Percentiles rank a stretch among this genome's conserved stretches.
These are phyloP conservation scores for Graphium colonna DNA, from an alignment of 2,888 invertebrate genomes.

Conservation along the genomic window DNA sequence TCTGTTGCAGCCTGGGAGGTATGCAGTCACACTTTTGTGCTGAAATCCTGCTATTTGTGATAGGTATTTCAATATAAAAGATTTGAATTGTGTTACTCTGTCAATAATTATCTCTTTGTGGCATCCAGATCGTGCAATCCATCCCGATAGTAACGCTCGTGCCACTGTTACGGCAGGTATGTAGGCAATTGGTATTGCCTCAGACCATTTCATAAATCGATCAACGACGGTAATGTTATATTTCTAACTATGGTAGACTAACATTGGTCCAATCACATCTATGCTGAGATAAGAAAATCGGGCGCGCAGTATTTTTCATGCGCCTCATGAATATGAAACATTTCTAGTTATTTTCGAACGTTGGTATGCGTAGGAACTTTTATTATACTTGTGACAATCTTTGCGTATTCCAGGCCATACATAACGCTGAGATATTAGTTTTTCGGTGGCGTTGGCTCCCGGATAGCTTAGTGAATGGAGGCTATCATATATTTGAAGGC, in stretches of 20 bases:
- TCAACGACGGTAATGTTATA: conserved; percentile 26
- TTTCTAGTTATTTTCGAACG: conserved; percentile 24
- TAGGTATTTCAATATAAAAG: conserved; percentile 18
- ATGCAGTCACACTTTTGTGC: conserved; percentile 32
- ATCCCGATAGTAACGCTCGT: conserved; percentile 37
- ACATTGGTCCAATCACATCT: conserved; percentile 24
- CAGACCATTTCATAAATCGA: background rate
- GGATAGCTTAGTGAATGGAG: background rate
- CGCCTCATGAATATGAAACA: conserved; percentile 27
- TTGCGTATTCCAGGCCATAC: background rate
- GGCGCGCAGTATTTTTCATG: conserved; percentile 26
- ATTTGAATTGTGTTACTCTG: conserved; percentile 34
- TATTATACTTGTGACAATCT: background rate
- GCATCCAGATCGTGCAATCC: conserved; percentile 57
- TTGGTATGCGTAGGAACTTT: background rate
- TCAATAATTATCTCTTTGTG: conserved; percentile 35
- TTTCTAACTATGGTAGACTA: conserved; percentile 20
- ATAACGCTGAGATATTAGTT: background rate
- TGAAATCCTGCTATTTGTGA: conserved; percentile 15
- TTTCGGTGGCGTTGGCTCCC: background rate
- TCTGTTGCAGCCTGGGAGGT: conserved; percentile 34
- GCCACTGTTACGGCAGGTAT: no score
- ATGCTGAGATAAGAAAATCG: conserved; percentile 37
- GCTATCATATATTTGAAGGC: background rate
- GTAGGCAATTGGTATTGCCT: background rate